These are phyloP conservation scores for Bradypus variegatus DNA, from an alignment of 2,797 vertebrate genomes.

Conservation along the genomic window DNA sequence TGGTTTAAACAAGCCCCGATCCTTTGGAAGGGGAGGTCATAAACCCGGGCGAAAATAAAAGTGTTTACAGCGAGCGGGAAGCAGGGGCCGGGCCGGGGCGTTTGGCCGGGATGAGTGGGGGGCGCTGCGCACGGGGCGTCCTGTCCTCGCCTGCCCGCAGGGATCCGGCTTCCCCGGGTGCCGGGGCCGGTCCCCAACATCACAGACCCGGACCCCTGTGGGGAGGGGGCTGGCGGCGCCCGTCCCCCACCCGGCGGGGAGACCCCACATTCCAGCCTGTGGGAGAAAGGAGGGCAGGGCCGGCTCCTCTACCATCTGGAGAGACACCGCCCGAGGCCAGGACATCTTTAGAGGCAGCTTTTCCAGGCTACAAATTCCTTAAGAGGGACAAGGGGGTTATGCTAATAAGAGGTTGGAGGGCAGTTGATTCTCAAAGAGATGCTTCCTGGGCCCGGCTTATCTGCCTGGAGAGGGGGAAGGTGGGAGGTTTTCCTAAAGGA, in stretches of 20 bases:
- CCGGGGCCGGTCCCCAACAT: not conserved
- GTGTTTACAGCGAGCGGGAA: slow-evolving; percentile 51
- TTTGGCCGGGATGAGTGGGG: slow-evolving; percentile 26
- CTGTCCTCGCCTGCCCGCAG: not conserved
- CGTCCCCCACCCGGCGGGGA: not conserved
- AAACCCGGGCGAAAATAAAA: slow-evolving; percentile 63
- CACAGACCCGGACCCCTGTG: not conserved
- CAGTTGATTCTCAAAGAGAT: slow-evolving; percentile 4
- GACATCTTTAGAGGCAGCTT: not conserved
- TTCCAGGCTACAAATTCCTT: slow-evolving; percentile 27
- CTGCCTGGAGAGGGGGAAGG: not conserved
- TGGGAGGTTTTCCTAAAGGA: not conserved
- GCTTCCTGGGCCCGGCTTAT: not conserved
- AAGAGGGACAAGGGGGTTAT: not conserved
- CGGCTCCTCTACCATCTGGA: not conserved
- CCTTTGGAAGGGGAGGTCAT: slow-evolving; percentile 55
- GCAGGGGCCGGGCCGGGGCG: slow-evolving; percentile 8
- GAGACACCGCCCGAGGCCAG: not conserved
- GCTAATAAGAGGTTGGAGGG: not conserved
- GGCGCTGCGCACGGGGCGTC: not conserved
- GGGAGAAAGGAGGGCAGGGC: not conserved
- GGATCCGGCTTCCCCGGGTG: not conserved
- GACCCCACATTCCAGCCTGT: not conserved
- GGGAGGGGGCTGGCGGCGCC: rapidly evolving
- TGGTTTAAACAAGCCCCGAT: slow-evolving; percentile 57